phyloP scores from a whole-genome alignment of 30 jellyfish, hydroid and myxozoan species.

The Chrysaora quinquecirrha region DNA sequence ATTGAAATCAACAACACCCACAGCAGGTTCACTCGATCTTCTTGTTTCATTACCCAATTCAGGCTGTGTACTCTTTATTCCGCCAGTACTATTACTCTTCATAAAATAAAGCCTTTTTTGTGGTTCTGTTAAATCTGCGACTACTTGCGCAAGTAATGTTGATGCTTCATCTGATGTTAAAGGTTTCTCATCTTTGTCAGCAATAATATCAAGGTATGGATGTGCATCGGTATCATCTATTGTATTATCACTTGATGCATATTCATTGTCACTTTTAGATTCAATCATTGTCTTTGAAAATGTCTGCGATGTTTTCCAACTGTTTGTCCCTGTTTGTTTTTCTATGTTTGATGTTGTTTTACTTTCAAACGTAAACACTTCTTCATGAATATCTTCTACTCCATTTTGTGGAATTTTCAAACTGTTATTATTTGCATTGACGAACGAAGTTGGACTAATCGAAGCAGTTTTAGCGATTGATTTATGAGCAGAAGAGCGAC shows the following conservation, averaged over 20 bases:
- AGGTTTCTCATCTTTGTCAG: conserved; percentile 48
- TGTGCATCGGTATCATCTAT: conserved; percentile 23
- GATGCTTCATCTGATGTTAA: conserved; percentile 50
- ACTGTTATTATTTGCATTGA: neutral
- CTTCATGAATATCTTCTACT: conserved; percentile 5
- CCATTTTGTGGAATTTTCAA: neutral
- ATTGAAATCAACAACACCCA: conserved; percentile 30
- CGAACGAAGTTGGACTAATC: conserved; percentile 8
- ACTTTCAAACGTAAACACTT: conserved; percentile 28
- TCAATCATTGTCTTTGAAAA: conserved; percentile 58
- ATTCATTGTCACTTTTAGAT: conserved; percentile 55
- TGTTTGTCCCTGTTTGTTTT: neutral
- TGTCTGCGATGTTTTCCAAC: conserved; percentile 56
- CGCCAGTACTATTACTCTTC: conserved; percentile 70
- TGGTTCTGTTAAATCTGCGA: conserved; percentile 70
- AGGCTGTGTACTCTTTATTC: conserved; percentile 35
- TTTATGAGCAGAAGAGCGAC: conserved; percentile 34
- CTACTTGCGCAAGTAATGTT: conserved; percentile 64
- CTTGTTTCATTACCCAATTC: conserved; percentile 37
- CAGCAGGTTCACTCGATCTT: conserved; percentile 68
- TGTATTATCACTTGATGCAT: conserved; percentile 30
- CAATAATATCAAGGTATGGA: conserved; percentile 57
- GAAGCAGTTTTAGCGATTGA: conserved; percentile 17
- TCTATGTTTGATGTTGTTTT: neutral
- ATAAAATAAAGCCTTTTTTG: conserved; percentile 35